Base-by-base conservation (phyloP, 1,140 invertebrate species). In the Probaryconus sp. region DNA sequence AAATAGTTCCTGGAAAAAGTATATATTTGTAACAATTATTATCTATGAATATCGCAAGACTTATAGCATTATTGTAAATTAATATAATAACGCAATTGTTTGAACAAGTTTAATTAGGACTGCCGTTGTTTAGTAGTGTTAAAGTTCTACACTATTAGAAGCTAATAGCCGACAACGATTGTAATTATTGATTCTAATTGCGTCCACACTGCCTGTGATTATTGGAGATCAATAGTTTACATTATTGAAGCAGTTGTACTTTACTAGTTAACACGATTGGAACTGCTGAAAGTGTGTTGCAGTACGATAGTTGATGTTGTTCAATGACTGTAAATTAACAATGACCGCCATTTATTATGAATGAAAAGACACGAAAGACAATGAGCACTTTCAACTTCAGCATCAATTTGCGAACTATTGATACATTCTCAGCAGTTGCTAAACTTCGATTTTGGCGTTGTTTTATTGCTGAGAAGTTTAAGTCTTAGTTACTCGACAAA, bases 171-270 rank as follows among this genome's bases (percentile, higher is more conserved):
- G 30, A 53, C 64, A 51, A 60, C 53, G 28, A 60, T 68, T 68
- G 64, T 37, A 68, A 60, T 60, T 60, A 68, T 68, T 68, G 45
- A 68, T 68, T 68, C 53, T 68, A 68, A 68, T 68, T 68, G 47
- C 64, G 45, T 60, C 45, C 37, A 51, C 61, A 67, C 11, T 68
- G 53, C 45, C 45, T 53, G 28, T 68, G 45, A 68, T 68, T 51
- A 60, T 68, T 60, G 64, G 43, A 45, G 64, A 68, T 60, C 64
- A 58, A 68, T 67, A 67, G 64, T 51, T 68, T 68, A 58, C 64
- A 68, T 68, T 68, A 58, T 68, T 58, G 45, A 58, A 68, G 53
- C 53, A 58, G 43, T 67, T 50, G 63, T 67, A 67, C 43, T 67
- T 68, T 68, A 51, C 43, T 58, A 48, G 53, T 58, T 50, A 48